Percentiles rank a stretch among this genome's conserved stretches.
These are phyloP conservation scores for Thripadectes ignobilis DNA, from an alignment of 2,797 vertebrate genomes.

Conservation along the genomic window DNA sequence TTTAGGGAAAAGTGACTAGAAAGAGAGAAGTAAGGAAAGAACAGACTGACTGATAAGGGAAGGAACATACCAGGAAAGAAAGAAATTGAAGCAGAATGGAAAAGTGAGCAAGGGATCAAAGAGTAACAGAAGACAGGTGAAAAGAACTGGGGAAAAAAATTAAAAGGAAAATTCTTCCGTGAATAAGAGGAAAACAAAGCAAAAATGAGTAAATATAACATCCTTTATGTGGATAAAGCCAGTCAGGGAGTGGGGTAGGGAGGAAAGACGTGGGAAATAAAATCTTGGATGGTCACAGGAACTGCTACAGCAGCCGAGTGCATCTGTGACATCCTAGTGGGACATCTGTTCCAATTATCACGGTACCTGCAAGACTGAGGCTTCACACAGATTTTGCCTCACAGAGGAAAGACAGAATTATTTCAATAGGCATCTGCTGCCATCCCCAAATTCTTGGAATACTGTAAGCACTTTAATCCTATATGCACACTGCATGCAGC, in stretches of 20 bases:
- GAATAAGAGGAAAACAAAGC: neutral
- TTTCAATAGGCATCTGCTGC: neutral
- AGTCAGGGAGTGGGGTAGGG: neutral
- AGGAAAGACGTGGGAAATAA: neutral
- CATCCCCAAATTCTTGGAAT: neutral
- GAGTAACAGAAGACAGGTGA: neutral
- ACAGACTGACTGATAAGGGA: neutral
- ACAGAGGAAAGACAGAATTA: neutral
- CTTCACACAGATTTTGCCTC: neutral
- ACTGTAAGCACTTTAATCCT: neutral
- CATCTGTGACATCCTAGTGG: neutral
- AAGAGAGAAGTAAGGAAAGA: neutral
- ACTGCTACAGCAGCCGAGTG: neutral
- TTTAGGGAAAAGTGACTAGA: neutral
- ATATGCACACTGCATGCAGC: fast-evolving
- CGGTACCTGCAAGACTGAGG: neutral
- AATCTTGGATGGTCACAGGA: neutral
- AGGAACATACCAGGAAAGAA: neutral
- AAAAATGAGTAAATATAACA: neutral
- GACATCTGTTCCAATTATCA: neutral
- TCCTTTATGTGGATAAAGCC: neutral
- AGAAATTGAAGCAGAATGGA: neutral
- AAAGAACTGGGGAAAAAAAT: neutral
- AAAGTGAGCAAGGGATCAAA: neutral
- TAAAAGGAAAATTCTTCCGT: neutral